A percentile compares a stretch with the other conserved stretches of the same genome.
phyloP scores from a whole-genome alignment of 2,797 vertebrate genomes.

The Saxicola maurus region DNA sequence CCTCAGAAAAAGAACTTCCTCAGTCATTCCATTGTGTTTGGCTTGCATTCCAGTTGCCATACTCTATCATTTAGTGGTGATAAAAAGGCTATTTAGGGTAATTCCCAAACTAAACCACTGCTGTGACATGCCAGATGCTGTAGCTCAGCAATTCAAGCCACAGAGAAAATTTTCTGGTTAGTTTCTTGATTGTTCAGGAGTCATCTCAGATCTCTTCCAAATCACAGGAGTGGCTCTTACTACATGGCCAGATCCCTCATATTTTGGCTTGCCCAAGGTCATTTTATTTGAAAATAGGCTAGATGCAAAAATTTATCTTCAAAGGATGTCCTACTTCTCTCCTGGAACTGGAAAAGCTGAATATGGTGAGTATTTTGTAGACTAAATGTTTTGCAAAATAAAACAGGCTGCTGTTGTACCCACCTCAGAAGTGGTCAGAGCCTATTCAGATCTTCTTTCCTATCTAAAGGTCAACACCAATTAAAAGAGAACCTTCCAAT shows the following conservation, averaged over 20 bases:
- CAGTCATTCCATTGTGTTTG: not conserved
- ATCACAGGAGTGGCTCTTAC: not conserved
- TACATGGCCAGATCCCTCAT: not conserved
- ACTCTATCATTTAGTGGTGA: not conserved
- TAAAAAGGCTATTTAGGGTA: conserved; percentile 5
- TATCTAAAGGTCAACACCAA: not conserved
- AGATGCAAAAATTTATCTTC: not conserved
- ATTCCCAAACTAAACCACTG: not conserved
- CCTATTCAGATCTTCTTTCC: not conserved
- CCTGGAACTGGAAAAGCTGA: not conserved
- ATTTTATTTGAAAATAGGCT: not conserved
- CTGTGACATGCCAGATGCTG: not conserved
- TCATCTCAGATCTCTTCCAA: not conserved
- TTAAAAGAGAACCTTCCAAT: not conserved
- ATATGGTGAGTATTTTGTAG: not conserved
- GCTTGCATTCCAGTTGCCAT: not conserved
- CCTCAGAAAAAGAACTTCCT: not conserved
- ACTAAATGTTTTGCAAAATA: not conserved
- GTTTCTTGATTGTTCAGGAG: not conserved
- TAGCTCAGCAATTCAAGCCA: not conserved
- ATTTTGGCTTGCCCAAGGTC: not conserved
- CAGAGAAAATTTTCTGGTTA: not conserved
- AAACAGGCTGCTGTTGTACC: not conserved
- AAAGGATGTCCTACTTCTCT: not conserved
- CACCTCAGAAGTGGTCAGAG: not conserved